These are phyloP conservation scores for Sinopyrophorus schimmeli DNA, from an alignment of 2,888 invertebrate genomes.

Conservation along the genomic window DNA sequence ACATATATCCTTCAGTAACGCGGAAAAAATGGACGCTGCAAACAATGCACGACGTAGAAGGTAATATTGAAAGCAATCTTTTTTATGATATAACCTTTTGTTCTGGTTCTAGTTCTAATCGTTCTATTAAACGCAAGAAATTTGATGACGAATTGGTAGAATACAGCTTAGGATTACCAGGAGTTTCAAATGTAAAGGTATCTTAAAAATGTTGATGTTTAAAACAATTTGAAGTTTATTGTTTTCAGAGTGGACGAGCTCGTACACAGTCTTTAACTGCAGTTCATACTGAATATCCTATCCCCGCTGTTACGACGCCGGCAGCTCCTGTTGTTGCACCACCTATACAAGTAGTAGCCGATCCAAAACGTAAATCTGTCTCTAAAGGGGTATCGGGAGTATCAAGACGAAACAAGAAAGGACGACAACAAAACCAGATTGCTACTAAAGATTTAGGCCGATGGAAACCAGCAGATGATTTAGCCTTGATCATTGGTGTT, in stretches of 20 bases:
- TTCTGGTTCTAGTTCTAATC: conserved; percentile 70
- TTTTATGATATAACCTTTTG: not conserved
- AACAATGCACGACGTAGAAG: conserved; percentile 51
- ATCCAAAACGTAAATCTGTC: conserved; percentile 56
- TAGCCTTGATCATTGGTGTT: conserved; percentile 90
- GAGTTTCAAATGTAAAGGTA: conserved; percentile 53
- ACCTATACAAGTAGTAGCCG: conserved; percentile 43
- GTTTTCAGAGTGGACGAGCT: conserved; percentile 49
- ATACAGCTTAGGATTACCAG: conserved; percentile 75
- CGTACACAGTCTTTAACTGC: conserved; percentile 51
- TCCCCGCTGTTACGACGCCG: conserved; percentile 45
- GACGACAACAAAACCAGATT: conserved; percentile 68
- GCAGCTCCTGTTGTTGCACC: conserved; percentile 47
- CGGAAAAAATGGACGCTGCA: conserved; percentile 43
- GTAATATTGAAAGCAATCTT: conserved; percentile 31
- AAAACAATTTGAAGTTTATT: too few species aligned
- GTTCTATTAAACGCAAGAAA: conserved; percentile 92
- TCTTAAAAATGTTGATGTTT: conserved; percentile 4
- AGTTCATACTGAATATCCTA: conserved; percentile 49
- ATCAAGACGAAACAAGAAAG: conserved; percentile 61
- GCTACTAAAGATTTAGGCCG: conserved; percentile 85
- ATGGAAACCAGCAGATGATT: conserved; percentile 98
- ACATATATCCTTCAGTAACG: conserved; percentile 40
- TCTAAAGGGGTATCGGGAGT: conserved; percentile 49
- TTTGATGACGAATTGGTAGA: conserved; percentile 98